These are phyloP conservation scores for Eupithecia inturbata DNA, from an alignment of 2,888 invertebrate species.

Conservation along the genomic window DNA sequence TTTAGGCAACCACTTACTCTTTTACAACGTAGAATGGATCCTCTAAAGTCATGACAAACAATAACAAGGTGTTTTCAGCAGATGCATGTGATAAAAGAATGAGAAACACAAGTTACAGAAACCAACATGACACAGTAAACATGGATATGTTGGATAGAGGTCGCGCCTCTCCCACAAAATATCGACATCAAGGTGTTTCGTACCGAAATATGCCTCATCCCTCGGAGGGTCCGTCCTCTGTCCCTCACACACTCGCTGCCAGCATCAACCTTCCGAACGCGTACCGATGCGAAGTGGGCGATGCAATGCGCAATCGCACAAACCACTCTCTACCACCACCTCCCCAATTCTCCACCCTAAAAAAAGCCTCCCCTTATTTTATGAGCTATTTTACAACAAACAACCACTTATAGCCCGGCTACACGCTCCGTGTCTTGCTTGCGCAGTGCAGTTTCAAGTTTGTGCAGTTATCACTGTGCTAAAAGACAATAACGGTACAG, in stretches of 20 bases:
- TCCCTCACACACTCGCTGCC: conserved; percentile 71
- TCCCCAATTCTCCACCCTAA: not conserved
- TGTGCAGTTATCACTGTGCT: too few species aligned
- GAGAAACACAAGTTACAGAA: conserved; percentile 45
- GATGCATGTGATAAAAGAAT: conserved; percentile 66
- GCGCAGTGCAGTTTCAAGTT: too few species aligned
- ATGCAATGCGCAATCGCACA: conserved; percentile 72
- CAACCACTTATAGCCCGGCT: too few species aligned
- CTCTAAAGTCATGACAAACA: conserved; percentile 97
- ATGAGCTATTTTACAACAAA: not conserved
- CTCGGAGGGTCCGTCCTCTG: conserved; percentile 70
- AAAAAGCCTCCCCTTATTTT: not conserved
- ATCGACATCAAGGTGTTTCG: conserved; percentile 69
- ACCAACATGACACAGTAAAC: conserved; percentile 49
- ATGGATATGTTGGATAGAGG: conserved; percentile 55
- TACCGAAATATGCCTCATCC: conserved; percentile 59
- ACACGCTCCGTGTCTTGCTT: too few species aligned
- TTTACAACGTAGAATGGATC: conserved; percentile 99
- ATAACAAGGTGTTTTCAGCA: conserved; percentile 60
- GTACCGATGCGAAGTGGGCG: conserved; percentile 47
- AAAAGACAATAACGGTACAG: too few species aligned
- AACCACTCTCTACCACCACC: conserved; percentile 21
- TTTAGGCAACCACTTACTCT: conserved; percentile 90
- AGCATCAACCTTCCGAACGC: conserved; percentile 54
- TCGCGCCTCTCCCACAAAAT: conserved; percentile 78